Percentiles rank a stretch among this genome's conserved stretches.
These are phyloP conservation scores for Castor canadensis DNA, from an alignment of 2,113 vertebrate species.

Conservation along the genomic window DNA sequence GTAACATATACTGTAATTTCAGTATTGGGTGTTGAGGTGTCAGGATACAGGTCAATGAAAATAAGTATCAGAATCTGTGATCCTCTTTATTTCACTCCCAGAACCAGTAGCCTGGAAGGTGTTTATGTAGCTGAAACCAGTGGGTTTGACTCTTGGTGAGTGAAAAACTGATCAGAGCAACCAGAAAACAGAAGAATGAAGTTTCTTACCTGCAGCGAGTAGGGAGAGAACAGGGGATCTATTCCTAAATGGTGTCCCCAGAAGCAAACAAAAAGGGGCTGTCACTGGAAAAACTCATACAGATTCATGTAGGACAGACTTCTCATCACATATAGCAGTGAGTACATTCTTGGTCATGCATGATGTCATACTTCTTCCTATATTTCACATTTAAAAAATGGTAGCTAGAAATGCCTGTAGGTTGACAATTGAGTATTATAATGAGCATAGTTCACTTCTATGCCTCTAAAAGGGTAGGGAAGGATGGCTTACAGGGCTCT, in stretches of 20 bases:
- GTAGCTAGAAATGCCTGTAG: neutral
- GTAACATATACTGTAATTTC: neutral
- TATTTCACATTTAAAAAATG: neutral
- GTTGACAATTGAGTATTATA: neutral
- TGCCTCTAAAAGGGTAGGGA: neutral
- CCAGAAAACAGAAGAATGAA: neutral
- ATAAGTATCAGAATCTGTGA: neutral
- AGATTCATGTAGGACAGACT: neutral
- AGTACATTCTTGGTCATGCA: neutral
- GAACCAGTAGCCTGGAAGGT: neutral
- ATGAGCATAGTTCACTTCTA: neutral
- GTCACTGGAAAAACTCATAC: neutral
- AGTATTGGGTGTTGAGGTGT: neutral
- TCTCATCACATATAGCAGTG: neutral
- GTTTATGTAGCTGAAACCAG: neutral
- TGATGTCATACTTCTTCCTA: neutral
- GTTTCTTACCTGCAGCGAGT: neutral
- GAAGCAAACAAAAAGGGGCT: neutral
- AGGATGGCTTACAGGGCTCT: neutral
- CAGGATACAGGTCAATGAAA: neutral
- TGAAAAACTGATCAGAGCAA: too few relatives aligned
- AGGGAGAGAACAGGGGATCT: neutral
- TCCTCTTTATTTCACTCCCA: neutral
- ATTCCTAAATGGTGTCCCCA: neutral
- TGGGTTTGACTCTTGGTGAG: too few relatives aligned